Conservation (phyloP, 2,797 vertebrate genomes). For the Tragelaphus oryx region DNA sequence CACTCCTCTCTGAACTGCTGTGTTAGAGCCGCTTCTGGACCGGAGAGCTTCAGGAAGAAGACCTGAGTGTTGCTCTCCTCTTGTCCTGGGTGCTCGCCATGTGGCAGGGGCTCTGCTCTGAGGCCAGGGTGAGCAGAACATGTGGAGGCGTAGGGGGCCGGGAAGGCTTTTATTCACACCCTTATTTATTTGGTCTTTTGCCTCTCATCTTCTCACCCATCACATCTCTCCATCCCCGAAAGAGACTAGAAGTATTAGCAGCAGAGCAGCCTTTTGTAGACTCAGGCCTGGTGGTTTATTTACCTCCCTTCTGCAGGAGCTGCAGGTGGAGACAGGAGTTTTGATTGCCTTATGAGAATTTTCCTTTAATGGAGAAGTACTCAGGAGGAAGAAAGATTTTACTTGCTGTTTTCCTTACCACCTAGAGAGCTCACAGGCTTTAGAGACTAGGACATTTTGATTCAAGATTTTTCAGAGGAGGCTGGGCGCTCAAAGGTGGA, state of each 20-base stretch:
- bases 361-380: background rate
- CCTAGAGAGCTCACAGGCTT: background rate
- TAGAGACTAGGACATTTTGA: background rate
- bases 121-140: background rate
- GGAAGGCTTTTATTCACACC: background rate
- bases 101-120: background rate
- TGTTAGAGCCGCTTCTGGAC: background rate
- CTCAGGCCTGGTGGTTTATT: background rate
- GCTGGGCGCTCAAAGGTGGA: background rate
- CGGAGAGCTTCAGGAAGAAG: background rate
- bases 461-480: background rate
- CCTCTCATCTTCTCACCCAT: background rate
- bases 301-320: background rate
- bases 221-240: background rate
- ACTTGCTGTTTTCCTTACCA: background rate
- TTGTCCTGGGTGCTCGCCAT: background rate
- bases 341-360: background rate
- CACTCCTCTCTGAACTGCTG: background rate
- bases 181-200: background rate
- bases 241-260: background rate
- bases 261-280: background rate
- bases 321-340: background rate
- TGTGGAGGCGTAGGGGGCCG: background rate
- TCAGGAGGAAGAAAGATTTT: background rate
- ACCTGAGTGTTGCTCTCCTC: no score